Evolutionary conservation across 2,888 invertebrate species (phyloP), one percentile per base, ranked within the genome.

Genomic region (Tetragonula carbonaria): DNA sequence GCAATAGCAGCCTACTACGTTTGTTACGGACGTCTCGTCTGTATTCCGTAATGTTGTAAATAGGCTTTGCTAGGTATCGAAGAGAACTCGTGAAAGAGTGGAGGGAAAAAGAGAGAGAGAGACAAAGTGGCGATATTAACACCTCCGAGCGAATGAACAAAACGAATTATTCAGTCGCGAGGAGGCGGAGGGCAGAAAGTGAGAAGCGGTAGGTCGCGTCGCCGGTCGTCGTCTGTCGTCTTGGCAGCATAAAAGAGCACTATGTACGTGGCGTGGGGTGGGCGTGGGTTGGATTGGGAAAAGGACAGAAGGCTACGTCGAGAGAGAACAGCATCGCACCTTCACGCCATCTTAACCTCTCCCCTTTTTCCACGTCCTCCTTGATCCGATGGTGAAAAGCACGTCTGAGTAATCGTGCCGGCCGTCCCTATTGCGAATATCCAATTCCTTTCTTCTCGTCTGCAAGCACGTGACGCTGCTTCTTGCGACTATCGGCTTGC

Each of bases 131-230:
- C 45, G 71, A 82, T 89, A 86, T 85, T 84, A 85, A 80, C 83
- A 77, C 78, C 72, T 86, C 70, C 72, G 65, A 74, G 78, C 65
- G 84, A 82, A 33, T 33, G 33, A 33, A 87, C 78, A 88, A 91
- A 93, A 92, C 88, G 89, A 91, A 92, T 91, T 92, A 91, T 90
- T 91, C 88, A 87, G 88, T 87, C 81, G 86, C 83, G 78, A 80
- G 68, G 53, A 68, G 71, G 71, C 38, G 23, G 66, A 80, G 72
- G 85, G 50, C 85, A 51, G 28, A 28, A 38, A 38, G 16, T 6
- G 57, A 11, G 18, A 21, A 65, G 13, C 63, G 33, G 21, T 65
- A 38, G 14, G 14, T 38, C 33, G 63, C 18, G 21, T 59, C 33
- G 33, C 33, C 33, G 33, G 33, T 33, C 33, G 33, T 33, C 45